A percentile compares a stretch with the other conserved stretches of the same genome.
Evolutionary conservation across 2,888 invertebrate species (phyloP).

Genomic region (Clepsis dumicolana): DNA sequence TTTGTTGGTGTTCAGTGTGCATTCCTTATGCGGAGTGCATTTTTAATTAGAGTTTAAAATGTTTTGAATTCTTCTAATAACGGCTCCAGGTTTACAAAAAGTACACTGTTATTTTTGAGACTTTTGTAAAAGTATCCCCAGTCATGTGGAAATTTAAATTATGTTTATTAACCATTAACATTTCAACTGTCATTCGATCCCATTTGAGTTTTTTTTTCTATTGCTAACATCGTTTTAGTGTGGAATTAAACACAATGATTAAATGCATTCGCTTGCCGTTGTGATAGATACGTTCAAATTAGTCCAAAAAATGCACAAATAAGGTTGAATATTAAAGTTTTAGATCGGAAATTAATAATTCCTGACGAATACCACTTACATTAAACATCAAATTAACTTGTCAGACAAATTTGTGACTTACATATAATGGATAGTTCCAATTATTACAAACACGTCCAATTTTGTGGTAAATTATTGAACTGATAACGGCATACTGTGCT

Average conservation of each 20-base stretch:
- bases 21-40: conserved; percentile 62
- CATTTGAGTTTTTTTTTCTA: conserved; percentile 42
- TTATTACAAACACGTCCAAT: no score
- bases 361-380: no score
- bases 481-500: no score
- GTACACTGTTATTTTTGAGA: neutral
- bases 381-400: no score
- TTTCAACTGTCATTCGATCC: conserved; percentile 58
- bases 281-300: neutral
- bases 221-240: conserved; percentile 53
- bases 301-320: no score
- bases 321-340: no score
- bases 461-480: no score
- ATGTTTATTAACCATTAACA: conserved; percentile 64
- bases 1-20: conserved; percentile 85
- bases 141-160: conserved; percentile 44
- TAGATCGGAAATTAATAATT: no score
- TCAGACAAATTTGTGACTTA: no score
- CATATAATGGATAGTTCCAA: no score
- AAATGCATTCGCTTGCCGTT: neutral
- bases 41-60: conserved; percentile 19
- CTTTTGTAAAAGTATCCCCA: neutral
- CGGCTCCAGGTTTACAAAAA: conserved; percentile 35
- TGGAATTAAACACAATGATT: conserved; percentile 43
- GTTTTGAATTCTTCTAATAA: conserved; percentile 31